Evolutionary conservation across 1,140 invertebrate species (phyloP), one percentile per base, ranked within the genome.

Genomic region (Micrasema longulum): DNA sequence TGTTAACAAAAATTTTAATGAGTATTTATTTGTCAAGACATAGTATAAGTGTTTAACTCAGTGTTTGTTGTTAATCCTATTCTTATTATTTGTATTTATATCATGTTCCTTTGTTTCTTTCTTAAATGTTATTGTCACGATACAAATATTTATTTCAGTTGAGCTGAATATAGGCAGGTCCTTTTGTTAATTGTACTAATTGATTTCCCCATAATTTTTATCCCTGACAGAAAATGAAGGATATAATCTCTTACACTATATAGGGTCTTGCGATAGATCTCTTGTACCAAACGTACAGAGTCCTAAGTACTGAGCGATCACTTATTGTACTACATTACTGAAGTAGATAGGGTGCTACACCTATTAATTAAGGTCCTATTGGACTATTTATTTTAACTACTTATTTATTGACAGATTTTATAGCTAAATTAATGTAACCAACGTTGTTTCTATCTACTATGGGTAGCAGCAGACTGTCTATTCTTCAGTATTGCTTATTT

Each of bases 161-260:
- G 74, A 76, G 64, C 74, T 76, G 74, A 76, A 76, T 45, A 62
- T 70, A 76, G 74, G 74, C 74, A 63, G 74, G 74, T 75, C 74
- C 74, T 76, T 23, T 76, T 69, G 63, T 70, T 76, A 71, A 64
- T 60, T 75, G 26, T 18, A 68, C 14, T 69, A 35, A 47, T 74
- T 63, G 62, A 41, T 75, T 65, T 75, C 69, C 50, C 68, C 43
- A 70, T 70, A 65, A 36, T 53, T 38, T 36, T 38, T 57, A 63
- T 69, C 45, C 48, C 48, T 69, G 66, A 68, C 66, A 69, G 67
- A 69, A 43, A 57, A 38, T 41, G 66, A 75, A 71, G 73, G 64
- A 71, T 68, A 69, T 71, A 75, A 71, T 75, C 73, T 75, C 73
- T 43, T 63, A 45, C 1, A 20, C 57, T 43, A 12, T 22, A 63